These are phyloP conservation scores for Euplexia lucipara DNA, from an alignment of 2,888 invertebrate genomes.

Conservation along the genomic window DNA sequence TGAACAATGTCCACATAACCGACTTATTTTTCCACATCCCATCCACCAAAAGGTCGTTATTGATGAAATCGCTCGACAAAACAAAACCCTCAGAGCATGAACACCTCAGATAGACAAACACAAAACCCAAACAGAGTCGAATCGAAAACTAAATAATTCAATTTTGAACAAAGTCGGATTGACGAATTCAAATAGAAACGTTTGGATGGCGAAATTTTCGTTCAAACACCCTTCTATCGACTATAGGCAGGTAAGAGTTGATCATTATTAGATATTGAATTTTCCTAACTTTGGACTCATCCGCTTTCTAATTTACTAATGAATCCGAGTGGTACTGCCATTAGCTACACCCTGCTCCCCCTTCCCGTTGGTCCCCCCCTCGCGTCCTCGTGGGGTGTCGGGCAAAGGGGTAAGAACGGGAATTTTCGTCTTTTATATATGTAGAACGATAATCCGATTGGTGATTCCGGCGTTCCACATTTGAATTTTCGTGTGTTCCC, in stretches of 20 bases:
- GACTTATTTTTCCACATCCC: constrained; percentile 49
- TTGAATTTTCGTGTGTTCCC: constrained; percentile 87
- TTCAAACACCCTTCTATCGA: constrained; percentile 70
- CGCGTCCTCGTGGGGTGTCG: constrained; percentile 67
- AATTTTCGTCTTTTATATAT: constrained; percentile 91
- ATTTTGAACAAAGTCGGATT: constrained; percentile 86
- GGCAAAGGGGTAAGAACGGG: constrained; percentile 87
- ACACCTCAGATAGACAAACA: constrained; percentile 77
- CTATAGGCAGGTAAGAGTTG: constrained; percentile 87
- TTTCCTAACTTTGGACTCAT: constrained; percentile 91
- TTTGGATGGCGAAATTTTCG: constrained; percentile 67
- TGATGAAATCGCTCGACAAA: constrained; percentile 58
- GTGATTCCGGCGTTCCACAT: constrained; percentile 88
- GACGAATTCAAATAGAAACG: constrained; percentile 84
- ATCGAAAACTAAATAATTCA: constrained; percentile 90
- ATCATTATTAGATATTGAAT: constrained; percentile 92
- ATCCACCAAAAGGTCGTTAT: constrained; percentile 42
- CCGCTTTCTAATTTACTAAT: constrained; percentile 91
- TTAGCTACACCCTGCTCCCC: constrained; percentile 78
- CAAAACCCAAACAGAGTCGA: constrained; percentile 82
- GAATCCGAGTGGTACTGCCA: constrained; percentile 90
- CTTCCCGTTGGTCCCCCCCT: constrained; percentile 61
- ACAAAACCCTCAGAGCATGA: constrained; percentile 76
- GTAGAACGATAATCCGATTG: constrained; percentile 90
- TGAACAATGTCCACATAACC: constrained; percentile 35